Percentiles rank a stretch among this genome's conserved stretches.
These are phyloP conservation scores for Hymenopus coronatus DNA, from an alignment of 2,888 invertebrate species.

Conservation along the genomic window DNA sequence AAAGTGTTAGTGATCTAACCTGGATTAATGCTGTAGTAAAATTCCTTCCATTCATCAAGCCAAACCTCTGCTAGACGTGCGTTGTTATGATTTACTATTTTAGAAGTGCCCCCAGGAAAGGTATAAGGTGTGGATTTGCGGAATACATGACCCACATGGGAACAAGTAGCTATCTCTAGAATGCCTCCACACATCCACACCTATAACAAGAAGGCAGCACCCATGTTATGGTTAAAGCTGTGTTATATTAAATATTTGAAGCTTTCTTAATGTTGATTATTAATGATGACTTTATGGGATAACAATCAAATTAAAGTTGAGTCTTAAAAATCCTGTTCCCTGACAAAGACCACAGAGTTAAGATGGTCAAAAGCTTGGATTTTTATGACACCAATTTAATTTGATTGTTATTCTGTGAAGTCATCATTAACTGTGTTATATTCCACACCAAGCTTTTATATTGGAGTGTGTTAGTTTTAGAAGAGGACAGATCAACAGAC, in stretches of 20 bases:
- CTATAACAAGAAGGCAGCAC: conserved; percentile 50
- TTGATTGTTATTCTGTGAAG: too few species aligned
- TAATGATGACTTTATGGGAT: too few species aligned
- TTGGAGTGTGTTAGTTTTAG: neutral
- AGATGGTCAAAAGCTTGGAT: too few species aligned
- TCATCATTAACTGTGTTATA: neutral
- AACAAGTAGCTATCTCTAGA: conserved; percentile 92
- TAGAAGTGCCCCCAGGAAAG: conserved; percentile 95
- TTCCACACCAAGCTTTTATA: neutral
- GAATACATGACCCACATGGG: conserved; percentile 95
- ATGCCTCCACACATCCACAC: conserved; percentile 98
- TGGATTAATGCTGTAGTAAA: conserved; percentile 99
- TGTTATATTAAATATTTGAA: too few species aligned
- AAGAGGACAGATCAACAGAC: neutral
- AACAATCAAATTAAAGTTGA: too few species aligned
- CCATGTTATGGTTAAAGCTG: neutral
- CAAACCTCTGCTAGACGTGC: conserved; percentile 97
- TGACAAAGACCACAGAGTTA: too few species aligned
- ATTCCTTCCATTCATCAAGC: conserved; percentile 99
- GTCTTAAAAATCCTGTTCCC: too few species aligned
- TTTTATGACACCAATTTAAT: too few species aligned
- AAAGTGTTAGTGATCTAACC: conserved; percentile 55
- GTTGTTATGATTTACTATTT: conserved; percentile 98
- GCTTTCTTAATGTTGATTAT: too few species aligned
- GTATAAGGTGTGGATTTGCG: conserved; percentile 97